phyloP scores from a whole-genome alignment of 1,140 invertebrate species.

The Heliconius hermathena region DNA sequence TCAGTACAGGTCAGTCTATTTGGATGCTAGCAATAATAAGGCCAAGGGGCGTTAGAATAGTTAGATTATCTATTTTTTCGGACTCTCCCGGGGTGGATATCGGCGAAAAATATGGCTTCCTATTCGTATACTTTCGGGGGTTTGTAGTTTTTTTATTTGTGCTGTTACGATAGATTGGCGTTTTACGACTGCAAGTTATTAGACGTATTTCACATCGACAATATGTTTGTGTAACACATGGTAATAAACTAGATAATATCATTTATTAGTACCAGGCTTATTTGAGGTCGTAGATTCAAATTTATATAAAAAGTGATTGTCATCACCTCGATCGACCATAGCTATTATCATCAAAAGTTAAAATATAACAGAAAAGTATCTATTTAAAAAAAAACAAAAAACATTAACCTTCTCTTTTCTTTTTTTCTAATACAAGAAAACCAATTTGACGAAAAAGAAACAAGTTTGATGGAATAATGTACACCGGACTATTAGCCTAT shows the following conservation, averaged over 20 bases:
- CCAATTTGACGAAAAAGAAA: not conserved
- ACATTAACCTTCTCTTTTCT: not conserved
- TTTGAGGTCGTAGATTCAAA: too few relatives aligned
- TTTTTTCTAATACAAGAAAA: not conserved
- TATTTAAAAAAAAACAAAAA: too few relatives aligned
- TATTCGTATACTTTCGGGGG: constrained; percentile 68
- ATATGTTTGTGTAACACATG: constrained; percentile 11
- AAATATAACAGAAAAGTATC: too few relatives aligned
- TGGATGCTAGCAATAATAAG: constrained; percentile 51
- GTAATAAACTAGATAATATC: constrained; percentile 13
- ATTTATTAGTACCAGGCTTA: not conserved
- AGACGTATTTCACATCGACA: constrained; percentile 25
- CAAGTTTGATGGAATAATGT: not conserved
- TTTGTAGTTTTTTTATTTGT: constrained; percentile 64
- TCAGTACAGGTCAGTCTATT: constrained; percentile 38
- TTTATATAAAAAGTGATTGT: too few relatives aligned
- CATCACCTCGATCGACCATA: too few relatives aligned
- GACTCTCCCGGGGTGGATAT: constrained; percentile 72
- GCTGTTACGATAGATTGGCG: constrained; percentile 46
- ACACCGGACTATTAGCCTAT: constrained; percentile 45
- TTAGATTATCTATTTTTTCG: constrained; percentile 80
- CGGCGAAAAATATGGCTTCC: constrained; percentile 78
- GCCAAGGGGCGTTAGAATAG: constrained; percentile 75
- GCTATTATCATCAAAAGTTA: too few relatives aligned
- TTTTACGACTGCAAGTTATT: constrained; percentile 49